Conservation (phyloP, 2,113 vertebrate species). For the Zosterops hypoxanthus region DNA sequence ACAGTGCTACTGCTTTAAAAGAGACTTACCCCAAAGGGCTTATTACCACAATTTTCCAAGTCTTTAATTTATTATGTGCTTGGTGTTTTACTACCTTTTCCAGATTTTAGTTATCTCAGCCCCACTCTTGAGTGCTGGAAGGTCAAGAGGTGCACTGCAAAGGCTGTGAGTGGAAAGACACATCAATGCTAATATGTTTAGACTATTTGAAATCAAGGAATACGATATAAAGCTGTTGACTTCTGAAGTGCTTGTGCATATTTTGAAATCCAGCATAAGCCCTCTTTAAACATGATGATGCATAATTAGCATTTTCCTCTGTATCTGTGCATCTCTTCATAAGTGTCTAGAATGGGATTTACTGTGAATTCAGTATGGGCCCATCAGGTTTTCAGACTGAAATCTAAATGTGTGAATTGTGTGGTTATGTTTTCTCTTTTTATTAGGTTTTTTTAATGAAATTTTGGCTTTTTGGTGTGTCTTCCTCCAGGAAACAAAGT, state of each 20-base stretch:
- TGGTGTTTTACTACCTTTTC: not conserved
- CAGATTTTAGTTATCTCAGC: not conserved
- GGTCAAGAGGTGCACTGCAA: constrained; percentile 17
- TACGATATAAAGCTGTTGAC: not conserved
- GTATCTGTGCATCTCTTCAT: not conserved
- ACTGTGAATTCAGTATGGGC: not conserved
- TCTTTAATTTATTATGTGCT: constrained; percentile 40
- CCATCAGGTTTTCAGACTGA: constrained; percentile 4
- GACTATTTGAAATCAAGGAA: constrained; percentile 32
- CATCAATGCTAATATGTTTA: not conserved
- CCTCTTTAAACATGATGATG: not conserved
- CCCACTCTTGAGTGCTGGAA: constrained; percentile 28
- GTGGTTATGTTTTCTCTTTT: not conserved
- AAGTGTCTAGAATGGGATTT: not conserved
- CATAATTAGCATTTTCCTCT: not conserved
- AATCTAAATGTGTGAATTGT: not conserved
- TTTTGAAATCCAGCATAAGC: not conserved
- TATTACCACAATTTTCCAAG: constrained; percentile 39
- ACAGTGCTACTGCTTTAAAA: constrained; percentile 20
- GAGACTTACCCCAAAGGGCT: constrained; percentile 6
- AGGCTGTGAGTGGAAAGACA: not conserved
- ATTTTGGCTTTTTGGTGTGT: not conserved
- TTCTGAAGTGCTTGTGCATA: not conserved
- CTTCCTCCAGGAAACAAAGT: not conserved
- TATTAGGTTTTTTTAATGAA: not conserved